A percentile compares a stretch with the other conserved stretches of the same genome.
phyloP scores from a whole-genome alignment of 2,888 invertebrate species.

The Epinotia demarniana region DNA sequence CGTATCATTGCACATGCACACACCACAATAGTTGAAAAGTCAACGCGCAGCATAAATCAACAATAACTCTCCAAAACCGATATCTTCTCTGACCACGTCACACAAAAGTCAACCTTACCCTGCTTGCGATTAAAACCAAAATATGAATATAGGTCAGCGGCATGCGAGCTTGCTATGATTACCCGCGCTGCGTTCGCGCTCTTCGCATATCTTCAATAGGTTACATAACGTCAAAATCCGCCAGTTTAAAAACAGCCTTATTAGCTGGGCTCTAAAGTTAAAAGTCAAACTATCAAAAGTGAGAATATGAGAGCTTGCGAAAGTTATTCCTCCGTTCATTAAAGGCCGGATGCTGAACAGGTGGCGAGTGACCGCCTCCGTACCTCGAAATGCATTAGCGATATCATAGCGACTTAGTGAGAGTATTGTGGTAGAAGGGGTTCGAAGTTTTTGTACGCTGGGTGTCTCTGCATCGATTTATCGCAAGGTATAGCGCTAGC shows the following conservation, averaged over 20 bases:
- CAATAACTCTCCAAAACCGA: not conserved
- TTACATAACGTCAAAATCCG: not conserved
- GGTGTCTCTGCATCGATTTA: no score
- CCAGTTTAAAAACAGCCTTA: constrained; percentile 6
- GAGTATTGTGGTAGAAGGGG: constrained; percentile 22
- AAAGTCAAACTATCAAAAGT: not conserved
- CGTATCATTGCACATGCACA: not conserved
- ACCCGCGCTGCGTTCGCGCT: not conserved
- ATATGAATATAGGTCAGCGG: not conserved
- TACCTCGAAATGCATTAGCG: constrained; percentile 50
- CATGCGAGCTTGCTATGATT: constrained; percentile 14
- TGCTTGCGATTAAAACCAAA: not conserved
- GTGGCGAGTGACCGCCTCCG: constrained; percentile 64
- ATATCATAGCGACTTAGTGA: constrained; percentile 20
- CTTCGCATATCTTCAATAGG: not conserved
- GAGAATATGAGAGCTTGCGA: not conserved
- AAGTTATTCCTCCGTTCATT: constrained; percentile 25
- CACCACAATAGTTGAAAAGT: constrained; percentile 31
- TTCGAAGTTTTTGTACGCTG: constrained; percentile 44
- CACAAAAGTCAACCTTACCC: not conserved
- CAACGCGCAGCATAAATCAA: not conserved
- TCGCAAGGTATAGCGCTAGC: no score
- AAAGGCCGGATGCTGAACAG: constrained; percentile 63
- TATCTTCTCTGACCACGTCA: not conserved
- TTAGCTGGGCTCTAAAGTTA: not conserved